Evolutionary conservation across 2,888 invertebrate species (phyloP).

Genomic region (Aphelenchoides bicaudatus): DNA sequence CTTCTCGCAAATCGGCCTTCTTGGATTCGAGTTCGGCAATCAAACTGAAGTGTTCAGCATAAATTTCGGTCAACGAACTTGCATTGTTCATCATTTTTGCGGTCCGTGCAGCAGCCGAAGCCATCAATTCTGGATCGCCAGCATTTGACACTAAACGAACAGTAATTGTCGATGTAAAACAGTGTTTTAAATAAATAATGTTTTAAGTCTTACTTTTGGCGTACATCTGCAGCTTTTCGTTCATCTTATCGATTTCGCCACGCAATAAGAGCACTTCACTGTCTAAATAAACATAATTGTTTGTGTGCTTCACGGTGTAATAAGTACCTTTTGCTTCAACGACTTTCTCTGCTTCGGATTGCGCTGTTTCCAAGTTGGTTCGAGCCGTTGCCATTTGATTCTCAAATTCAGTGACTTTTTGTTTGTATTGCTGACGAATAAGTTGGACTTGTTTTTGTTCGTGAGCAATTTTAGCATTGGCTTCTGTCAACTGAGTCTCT

Average conservation of each 20-base stretch:
- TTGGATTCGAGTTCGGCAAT: slow-evolving; percentile 14
- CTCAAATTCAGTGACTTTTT: neutral
- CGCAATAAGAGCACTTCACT: neutral
- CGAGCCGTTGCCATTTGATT: neutral
- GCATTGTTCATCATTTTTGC: slow-evolving; percentile 13
- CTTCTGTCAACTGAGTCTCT: neutral
- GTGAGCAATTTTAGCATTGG: neutral
- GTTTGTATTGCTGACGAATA: neutral
- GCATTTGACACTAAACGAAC: slow-evolving; percentile 8
- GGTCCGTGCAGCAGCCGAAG: slow-evolving; percentile 4
- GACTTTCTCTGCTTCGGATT: neutral
- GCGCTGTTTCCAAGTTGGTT: neutral
- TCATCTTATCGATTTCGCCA: neutral
- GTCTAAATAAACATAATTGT: slow-evolving; percentile 7
- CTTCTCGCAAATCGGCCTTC: neutral
- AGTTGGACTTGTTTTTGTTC: neutral
- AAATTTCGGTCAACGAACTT: slow-evolving; percentile 16
- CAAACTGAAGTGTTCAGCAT: slow-evolving; percentile 1
- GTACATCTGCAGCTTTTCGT: neutral
- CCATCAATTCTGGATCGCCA: slow-evolving; percentile 2
- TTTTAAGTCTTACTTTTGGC: slow-evolving; percentile 4
- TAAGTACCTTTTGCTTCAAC: neutral
- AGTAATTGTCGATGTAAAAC: neutral
- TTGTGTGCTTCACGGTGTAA: neutral
- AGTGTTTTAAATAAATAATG: neutral